phyloP scores from a whole-genome alignment of 2,113 vertebrate species.

The Sphyrna mokarran region DNA sequence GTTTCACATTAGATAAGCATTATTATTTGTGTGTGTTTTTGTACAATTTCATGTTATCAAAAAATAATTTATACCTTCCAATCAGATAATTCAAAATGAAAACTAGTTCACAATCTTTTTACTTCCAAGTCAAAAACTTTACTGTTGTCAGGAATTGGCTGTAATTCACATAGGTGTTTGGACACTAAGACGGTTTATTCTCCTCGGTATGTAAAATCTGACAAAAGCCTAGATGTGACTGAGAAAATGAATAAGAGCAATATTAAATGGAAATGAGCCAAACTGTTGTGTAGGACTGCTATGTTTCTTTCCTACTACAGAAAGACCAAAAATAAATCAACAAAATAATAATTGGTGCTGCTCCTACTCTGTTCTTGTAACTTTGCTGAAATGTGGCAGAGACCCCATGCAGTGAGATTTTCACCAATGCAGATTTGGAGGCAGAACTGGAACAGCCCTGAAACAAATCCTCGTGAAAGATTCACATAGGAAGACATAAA shows the following conservation, averaged over 20 bases:
- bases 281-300: too few relatives aligned
- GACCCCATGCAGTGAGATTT: neutral
- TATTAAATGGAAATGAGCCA: neutral
- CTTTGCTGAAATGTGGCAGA: neutral
- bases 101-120: neutral
- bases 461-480: neutral
- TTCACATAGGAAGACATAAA: neutral
- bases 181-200: neutral
- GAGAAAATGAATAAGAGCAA: neutral
- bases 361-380: neutral
- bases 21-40: neutral
- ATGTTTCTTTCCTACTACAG: neutral
- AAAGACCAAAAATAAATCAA: neutral
- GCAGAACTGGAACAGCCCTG: neutral
- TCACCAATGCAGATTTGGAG: neutral
- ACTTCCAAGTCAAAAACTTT: neutral
- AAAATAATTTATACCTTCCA: neutral
- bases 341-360: neutral
- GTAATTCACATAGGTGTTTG: neutral
- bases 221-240: neutral
- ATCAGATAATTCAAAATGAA: neutral
- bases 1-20: neutral
- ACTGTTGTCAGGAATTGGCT: neutral
- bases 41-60: neutral
- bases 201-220: neutral